A percentile compares a stretch with the other conserved stretches of the same genome.
Evolutionary conservation across 2,888 invertebrate species (phyloP).

Genomic region (Acholoe squamosa): DNA sequence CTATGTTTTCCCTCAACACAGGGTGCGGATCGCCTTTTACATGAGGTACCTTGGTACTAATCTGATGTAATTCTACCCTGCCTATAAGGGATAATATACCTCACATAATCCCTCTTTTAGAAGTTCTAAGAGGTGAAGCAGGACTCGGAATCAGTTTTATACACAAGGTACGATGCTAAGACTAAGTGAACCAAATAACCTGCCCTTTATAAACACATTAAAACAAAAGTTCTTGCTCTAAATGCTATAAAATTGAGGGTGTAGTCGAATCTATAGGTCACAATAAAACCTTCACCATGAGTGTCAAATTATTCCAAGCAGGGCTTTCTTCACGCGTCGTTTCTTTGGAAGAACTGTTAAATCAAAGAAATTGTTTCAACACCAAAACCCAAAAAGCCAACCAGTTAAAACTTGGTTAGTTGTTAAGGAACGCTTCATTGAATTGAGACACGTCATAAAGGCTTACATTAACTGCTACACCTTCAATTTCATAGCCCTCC

Average conservation of each 20-base stretch:
- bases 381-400: neutral
- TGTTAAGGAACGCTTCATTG: neutral
- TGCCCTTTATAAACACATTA: no score
- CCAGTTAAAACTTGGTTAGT: slow-evolving; percentile 19
- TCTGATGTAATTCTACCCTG: no score
- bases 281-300: neutral
- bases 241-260: slow-evolving; percentile 10
- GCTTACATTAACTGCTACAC: slow-evolving; percentile 55
- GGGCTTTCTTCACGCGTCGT: neutral
- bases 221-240: no score
- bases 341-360: neutral
- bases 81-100: no score
- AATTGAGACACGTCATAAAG: neutral
- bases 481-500: slow-evolving; percentile 55
- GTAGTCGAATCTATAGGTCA: neutral
- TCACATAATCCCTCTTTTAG: no score
- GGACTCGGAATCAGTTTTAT: no score
- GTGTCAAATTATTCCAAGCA: neutral
- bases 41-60: no score
- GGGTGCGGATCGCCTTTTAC: no score
- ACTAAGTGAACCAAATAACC: no score
- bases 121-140: no score
- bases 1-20: no score
- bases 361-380: neutral
- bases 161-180: no score